Base-by-base conservation (phyloP, 2,888 invertebrate species). In the Folsomia manolachei region DNA sequence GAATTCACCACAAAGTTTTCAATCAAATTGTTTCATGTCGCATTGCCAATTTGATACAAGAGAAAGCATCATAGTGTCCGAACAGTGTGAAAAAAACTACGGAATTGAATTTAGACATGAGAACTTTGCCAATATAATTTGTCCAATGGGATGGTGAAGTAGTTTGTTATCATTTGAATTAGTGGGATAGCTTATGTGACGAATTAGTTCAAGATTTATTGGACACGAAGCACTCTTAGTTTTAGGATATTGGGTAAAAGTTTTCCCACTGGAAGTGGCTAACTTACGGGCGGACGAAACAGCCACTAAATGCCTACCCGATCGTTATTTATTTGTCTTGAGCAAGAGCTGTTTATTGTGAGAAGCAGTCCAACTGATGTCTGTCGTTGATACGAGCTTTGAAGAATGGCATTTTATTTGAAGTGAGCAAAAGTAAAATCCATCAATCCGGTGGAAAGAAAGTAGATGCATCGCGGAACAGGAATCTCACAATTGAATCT, bases 301-400 rank as follows among this genome's bases (percentile, higher is more conserved):
- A 39, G 39, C 39, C 39, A 14, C 14, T 39, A 14, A 39, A 39
- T 9, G 39, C 4, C 4, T 9, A 39, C 39, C 39, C 56, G n/a
- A 56, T 56, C 21, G 56, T 56, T 56, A 56, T 56, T 56, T 56
- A 56, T 56, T 56, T 19, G 7, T n/a, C 21, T 56, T 19, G 11
- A 14, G 7, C n/a, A 19, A 21, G 56, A 19, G 24, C 7, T 18
- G 9, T 63, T 66, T 66, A 66, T 52, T 19, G 65, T 66, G 65
- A 52, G 65, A 66, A 51, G 2, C 2, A 14, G 24, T 19, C n/a
- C 65, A 66, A 27, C 51, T 66, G 65, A 39, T 63, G 21, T 23
- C 60, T n/a, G 39, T 39, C 39, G 39, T n/a, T n/a, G n/a, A n/a
- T n/a, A n/a, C n/a, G 18, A 51, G 51, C 64, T 64, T 24, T 25